These are phyloP conservation scores for Helicoverpa assulta DNA, from an alignment of 2,888 invertebrate species.

Conservation along the genomic window DNA sequence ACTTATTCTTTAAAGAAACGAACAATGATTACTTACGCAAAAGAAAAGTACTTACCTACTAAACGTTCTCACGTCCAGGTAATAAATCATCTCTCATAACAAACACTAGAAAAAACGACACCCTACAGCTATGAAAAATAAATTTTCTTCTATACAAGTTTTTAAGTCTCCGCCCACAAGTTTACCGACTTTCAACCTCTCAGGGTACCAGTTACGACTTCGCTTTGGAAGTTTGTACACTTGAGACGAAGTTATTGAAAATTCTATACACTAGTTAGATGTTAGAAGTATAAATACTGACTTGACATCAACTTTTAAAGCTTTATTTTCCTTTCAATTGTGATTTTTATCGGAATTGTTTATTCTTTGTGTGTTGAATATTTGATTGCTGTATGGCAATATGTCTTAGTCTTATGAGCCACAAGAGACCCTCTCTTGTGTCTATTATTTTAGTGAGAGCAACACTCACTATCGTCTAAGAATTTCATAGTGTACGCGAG, in stretches of 20 bases:
- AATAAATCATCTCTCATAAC: not conserved
- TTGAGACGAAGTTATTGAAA: conserved; percentile 44
- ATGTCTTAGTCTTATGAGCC: too few species aligned
- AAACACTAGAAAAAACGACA: not conserved
- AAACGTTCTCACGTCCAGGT: not conserved
- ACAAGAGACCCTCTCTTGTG: too few species aligned
- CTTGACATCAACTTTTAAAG: conserved; percentile 8
- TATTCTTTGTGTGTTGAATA: not conserved
- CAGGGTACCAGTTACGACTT: conserved; percentile 38
- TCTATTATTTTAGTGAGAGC: too few species aligned
- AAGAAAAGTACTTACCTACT: too few species aligned
- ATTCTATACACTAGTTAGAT: conserved; percentile 29
- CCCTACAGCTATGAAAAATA: not conserved
- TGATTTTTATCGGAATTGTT: not conserved
- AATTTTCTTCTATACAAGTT: conserved; percentile 1
- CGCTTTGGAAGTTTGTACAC: conserved; percentile 32
- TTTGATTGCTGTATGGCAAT: too few species aligned
- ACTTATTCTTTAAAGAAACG: too few species aligned
- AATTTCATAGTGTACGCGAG: too few species aligned
- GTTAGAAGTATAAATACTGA: conserved; percentile 15
- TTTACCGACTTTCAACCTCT: conserved; percentile 27
- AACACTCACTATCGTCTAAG: too few species aligned
- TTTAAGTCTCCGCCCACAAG: conserved; percentile 7
- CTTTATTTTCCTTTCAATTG: not conserved
- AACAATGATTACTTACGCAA: too few species aligned